Percentiles rank a stretch among this genome's conserved stretches.
These are phyloP conservation scores for Hyles lineata DNA, from an alignment of 2,888 invertebrate species.

Conservation along the genomic window DNA sequence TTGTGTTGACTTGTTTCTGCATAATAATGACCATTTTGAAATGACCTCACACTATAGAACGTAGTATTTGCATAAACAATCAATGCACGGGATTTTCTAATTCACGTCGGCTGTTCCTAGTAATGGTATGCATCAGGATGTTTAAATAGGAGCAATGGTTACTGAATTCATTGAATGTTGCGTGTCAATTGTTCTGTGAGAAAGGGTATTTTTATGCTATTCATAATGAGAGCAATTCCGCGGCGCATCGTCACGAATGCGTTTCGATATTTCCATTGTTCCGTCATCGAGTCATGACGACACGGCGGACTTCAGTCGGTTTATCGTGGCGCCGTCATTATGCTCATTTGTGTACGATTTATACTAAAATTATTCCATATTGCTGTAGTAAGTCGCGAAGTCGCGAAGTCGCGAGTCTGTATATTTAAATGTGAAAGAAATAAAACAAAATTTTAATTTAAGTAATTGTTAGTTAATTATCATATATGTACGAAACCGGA, in stretches of 20 bases:
- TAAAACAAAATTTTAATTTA: too few relatives aligned
- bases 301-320: not conserved
- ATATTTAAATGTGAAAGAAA: too few relatives aligned
- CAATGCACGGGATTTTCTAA: conserved; percentile 66
- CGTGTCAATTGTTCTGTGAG: conserved; percentile 63
- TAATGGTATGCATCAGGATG: conserved; percentile 71
- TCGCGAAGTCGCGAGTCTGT: too few relatives aligned
- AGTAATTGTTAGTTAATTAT: too few relatives aligned
- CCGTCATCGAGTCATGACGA: not conserved
- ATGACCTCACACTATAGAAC: conserved; percentile 54
- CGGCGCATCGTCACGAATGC: not conserved
- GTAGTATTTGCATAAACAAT: conserved; percentile 71
- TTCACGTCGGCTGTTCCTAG: conserved; percentile 62
- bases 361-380: not conserved
- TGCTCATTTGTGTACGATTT: not conserved
- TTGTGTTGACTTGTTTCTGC: not conserved
- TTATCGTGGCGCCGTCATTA: not conserved
- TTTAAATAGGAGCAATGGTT: conserved; percentile 60
- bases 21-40: conserved; percentile 36
- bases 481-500: too few relatives aligned
- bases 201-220: conserved; percentile 52
- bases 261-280: conserved; percentile 10
- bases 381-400: too few relatives aligned
- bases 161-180: conserved; percentile 55
- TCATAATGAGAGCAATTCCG: conserved; percentile 12